A percentile compares a stretch with the other conserved stretches of the same genome.
These are phyloP conservation scores for Phaedon cochleariae DNA, from an alignment of 2,888 invertebrate species.

Conservation along the genomic window DNA sequence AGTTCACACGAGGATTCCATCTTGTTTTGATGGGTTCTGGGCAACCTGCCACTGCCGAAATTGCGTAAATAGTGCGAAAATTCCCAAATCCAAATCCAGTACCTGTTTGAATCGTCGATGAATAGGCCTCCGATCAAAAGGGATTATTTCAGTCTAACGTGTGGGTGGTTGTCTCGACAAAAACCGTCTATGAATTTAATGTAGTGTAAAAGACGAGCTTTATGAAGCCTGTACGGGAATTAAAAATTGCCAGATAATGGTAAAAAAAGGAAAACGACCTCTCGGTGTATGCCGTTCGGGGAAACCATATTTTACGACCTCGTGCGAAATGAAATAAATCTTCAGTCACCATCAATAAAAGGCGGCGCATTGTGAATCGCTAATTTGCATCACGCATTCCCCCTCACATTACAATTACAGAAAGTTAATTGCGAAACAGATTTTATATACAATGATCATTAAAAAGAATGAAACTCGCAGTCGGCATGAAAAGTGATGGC, in stretches of 20 bases:
- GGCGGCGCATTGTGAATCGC: constrained; percentile 23
- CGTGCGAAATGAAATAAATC: constrained; percentile 55
- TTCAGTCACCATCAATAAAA: constrained; percentile 33
- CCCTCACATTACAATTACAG: constrained; percentile 58
- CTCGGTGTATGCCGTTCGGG: neutral
- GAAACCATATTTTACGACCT: constrained; percentile 45
- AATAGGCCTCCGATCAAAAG: constrained; percentile 30
- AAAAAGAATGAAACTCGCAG: neutral
- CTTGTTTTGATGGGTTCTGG: constrained; percentile 3
- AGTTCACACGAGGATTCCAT: constrained; percentile 28
- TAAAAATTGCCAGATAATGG: constrained; percentile 21
- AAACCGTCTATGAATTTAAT: constrained; percentile 40
- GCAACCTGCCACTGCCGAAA: constrained; percentile 8
- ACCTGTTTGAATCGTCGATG: constrained; percentile 27
- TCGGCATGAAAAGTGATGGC: neutral
- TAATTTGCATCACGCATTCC: constrained; percentile 60
- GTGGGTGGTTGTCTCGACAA: constrained; percentile 37
- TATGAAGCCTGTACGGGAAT: constrained; percentile 19
- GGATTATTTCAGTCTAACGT: constrained; percentile 22
- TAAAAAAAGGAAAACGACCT: neutral
- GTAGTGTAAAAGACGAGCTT: constrained; percentile 39
- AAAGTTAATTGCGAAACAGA: constrained; percentile 46
- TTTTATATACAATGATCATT: constrained; percentile 28
- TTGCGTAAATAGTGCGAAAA: constrained; percentile 40
- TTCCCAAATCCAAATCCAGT: constrained; percentile 19